phyloP scores from a whole-genome alignment of 2,113 vertebrate species.

The Pituophis catenifer region DNA sequence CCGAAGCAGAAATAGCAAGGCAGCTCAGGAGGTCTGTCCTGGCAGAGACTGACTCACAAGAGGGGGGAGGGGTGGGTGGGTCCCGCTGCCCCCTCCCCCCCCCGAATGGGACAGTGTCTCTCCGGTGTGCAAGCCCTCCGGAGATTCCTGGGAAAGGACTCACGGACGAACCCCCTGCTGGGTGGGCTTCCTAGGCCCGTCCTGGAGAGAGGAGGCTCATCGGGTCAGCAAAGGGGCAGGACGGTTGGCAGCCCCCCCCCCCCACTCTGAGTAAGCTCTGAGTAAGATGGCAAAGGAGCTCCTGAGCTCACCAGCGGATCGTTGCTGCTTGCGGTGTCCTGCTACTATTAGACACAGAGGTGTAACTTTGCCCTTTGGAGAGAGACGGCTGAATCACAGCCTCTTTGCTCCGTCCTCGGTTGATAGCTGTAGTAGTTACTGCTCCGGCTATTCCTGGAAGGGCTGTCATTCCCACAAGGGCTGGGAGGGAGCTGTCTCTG shows the following conservation, averaged over 20 bases:
- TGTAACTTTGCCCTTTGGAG: neutral
- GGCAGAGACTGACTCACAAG: neutral
- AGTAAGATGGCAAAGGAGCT: neutral
- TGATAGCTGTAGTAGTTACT: neutral
- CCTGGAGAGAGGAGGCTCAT: neutral
- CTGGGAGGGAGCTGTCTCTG: neutral
- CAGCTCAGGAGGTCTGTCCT: neutral
- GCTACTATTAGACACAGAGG: neutral
- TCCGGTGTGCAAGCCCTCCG: neutral
- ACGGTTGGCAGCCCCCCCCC: neutral
- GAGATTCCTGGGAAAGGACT: neutral
- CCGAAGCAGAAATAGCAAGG: neutral
- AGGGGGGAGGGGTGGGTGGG: neutral
- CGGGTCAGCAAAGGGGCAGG: neutral
- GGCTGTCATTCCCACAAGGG: neutral
- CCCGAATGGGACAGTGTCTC: neutral
- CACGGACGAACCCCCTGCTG: neutral
- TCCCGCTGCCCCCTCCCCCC: neutral
- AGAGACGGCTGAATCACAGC: neutral
- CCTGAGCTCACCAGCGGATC: neutral
- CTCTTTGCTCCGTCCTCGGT: neutral
- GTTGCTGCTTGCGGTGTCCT: too few species aligned
- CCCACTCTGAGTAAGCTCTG: neutral
- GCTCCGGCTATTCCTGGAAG: neutral
- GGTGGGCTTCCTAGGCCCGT: neutral